These are phyloP conservation scores for Odontophorus gujanensis DNA, from an alignment of 2,113 vertebrate genomes.

Conservation along the genomic window DNA sequence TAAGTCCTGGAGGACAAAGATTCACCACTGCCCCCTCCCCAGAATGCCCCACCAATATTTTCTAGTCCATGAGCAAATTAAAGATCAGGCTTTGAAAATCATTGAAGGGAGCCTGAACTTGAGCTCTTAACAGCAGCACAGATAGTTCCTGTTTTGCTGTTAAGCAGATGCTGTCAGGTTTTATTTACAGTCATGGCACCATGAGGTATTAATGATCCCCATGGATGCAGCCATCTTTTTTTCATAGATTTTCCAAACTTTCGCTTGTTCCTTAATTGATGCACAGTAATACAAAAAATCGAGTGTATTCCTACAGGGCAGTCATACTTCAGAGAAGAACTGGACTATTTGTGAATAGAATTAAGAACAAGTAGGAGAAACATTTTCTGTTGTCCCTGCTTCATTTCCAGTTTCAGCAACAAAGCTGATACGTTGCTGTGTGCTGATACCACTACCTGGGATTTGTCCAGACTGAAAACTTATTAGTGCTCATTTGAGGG, in stretches of 20 bases:
- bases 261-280: conserved; percentile 35
- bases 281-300: neutral
- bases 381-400: neutral
- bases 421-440: conserved; percentile 6
- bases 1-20: conserved; percentile 11
- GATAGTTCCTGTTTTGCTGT: neutral
- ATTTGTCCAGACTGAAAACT: conserved; percentile 49
- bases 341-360: conserved; percentile 5
- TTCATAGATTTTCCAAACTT: conserved; percentile 28
- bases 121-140: conserved; percentile 1
- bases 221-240: conserved; percentile 9
- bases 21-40: accelerated
- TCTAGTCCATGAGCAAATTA: neutral
- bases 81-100: conserved; percentile 9
- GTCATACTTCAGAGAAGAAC: neutral
- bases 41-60: conserved; percentile 8
- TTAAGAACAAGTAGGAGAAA: neutral
- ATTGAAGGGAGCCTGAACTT: neutral
- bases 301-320: conserved; percentile 14
- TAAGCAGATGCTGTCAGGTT: conserved; percentile 4
- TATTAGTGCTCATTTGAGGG: conserved; percentile 25
- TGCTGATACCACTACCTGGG: conserved; percentile 27
- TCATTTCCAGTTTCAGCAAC: neutral
- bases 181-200: conserved; percentile 23
- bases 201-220: neutral